Conservation (phyloP, 2,797 vertebrate genomes). For the Enteromius afrohamiltoni region DNA sequence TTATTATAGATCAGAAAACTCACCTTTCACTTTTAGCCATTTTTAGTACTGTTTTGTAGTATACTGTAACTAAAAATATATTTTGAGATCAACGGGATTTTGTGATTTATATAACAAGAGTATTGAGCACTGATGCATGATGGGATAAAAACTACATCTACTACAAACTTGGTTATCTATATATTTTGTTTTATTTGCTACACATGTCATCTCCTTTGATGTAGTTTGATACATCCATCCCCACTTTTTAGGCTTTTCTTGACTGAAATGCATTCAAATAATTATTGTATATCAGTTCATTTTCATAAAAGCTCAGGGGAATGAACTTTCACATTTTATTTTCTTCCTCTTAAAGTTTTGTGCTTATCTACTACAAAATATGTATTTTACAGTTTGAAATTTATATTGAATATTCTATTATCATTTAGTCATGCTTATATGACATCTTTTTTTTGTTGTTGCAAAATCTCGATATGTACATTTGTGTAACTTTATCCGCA, state of each 20-base stretch:
- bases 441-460: no score
- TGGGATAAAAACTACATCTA: constrained; percentile 7
- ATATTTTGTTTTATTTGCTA: not conserved
- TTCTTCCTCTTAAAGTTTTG: not conserved
- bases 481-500: not conserved
- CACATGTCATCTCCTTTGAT: not conserved
- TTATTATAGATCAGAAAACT: not conserved
- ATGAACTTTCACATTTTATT: no score
- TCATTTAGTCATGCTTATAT: not conserved
- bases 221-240: not conserved
- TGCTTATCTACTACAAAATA: not conserved
- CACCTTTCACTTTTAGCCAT: not conserved
- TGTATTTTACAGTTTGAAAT: not conserved
- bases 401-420: not conserved
- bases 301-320: not conserved
- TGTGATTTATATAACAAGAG: not conserved
- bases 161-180: not conserved
- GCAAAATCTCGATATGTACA: not conserved
- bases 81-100: not conserved
- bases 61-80: not conserved
- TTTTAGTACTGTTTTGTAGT: not conserved
- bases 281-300: not conserved
- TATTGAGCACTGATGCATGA: not conserved
- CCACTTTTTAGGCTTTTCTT: not conserved
- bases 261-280: not conserved